Evolutionary conservation across 2,113 vertebrate genomes (phyloP), one percentile per base, ranked within the genome.

Genomic region (Cynopterus brachyotis): DNA sequence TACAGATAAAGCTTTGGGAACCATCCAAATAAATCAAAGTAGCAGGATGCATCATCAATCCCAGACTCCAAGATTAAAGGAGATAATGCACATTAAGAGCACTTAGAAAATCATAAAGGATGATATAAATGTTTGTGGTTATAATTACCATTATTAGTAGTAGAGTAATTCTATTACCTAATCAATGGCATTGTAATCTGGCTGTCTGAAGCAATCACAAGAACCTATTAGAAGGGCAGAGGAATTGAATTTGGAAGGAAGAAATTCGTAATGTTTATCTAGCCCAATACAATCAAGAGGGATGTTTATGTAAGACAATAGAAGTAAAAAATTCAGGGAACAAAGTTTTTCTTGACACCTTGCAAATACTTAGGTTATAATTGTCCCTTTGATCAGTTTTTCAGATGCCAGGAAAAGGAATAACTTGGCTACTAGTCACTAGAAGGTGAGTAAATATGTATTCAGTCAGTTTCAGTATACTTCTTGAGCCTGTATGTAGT

Each of bases 51-150:
- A 57, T 69, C 62, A 91, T 69, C 37, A n/a, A 26, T 45, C 30
- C 59, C 78, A 75, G 72, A 70, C 42, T 85, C 82, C n/a, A 79
- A 84, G 92, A 92, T 87, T 80, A 96, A 96, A 84, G 19, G 24
- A 89, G 37, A 76, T 72, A 91, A 72, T 53, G 59, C 2, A 62
- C 47, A 69, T 87, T 28, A 84, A n/a, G 19, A 91, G 72, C 92
- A 84, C 82, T 93, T 69, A 73, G 55, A 72, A 88, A 82, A 89
- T 93, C 66, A 72, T 40, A 16, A 59, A 91, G 53, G 53, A 57
- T 69, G 59, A 84, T 62, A 55, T 45, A 72, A 91, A 84, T 15
- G 7, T 84, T 55, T 67, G 22, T 80, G 50, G 92, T 72, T 85
- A 37, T 64, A 83, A 84, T 75, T 87, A 69, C 57, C 83, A 28